Percentiles rank a stretch among this genome's conserved stretches.
Evolutionary conservation across 2,113 vertebrate species (phyloP).

Genomic region (Salminus brasiliensis): DNA sequence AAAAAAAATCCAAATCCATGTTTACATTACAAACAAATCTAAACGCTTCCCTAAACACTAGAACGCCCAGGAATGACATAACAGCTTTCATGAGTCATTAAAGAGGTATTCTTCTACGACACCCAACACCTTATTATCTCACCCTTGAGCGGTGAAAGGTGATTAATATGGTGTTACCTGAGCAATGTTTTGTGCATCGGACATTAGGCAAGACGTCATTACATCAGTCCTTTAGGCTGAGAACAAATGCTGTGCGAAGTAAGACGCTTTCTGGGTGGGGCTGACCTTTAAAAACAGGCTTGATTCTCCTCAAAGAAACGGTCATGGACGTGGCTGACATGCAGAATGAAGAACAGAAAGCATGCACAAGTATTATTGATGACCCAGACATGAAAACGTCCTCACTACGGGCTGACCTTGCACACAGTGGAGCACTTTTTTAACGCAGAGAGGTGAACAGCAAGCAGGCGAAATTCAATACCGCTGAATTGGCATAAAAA

Average conservation of each 20-base stretch:
- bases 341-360: background rate
- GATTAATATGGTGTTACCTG: background rate
- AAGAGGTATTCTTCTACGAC: background rate
- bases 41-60: background rate
- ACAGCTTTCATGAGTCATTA: background rate
- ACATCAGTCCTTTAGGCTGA: background rate
- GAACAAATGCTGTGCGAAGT: background rate
- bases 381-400: background rate
- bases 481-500: conserved; percentile 3
- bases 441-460: background rate
- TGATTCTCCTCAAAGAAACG: background rate
- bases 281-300: background rate
- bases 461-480: conserved; percentile 30
- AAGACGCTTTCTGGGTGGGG: background rate
- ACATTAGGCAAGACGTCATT: background rate
- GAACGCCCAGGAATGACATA: background rate
- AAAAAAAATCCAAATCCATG: background rate
- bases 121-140: background rate
- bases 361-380: background rate
- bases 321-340: background rate
- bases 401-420: conserved; percentile 34
- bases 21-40: background rate
- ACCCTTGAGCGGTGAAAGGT: background rate
- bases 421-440: background rate
- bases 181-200: background rate